A percentile compares a stretch with the other conserved stretches of the same genome.
phyloP scores from a whole-genome alignment of 2,113 vertebrate species.

The Lanius collurio region DNA sequence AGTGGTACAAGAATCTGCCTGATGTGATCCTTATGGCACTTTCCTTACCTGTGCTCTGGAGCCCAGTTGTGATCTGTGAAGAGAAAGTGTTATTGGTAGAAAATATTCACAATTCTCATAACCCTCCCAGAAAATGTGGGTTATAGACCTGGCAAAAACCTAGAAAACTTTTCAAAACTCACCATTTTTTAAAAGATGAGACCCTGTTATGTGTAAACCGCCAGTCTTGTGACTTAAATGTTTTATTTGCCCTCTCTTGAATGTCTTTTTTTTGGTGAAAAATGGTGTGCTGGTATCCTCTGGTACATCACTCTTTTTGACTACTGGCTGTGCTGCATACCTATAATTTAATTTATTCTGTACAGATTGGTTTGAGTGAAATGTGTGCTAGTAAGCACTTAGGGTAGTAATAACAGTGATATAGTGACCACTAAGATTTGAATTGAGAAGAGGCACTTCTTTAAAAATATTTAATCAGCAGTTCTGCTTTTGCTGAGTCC shows the following conservation, averaged over 20 bases:
- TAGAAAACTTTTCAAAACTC: neutral
- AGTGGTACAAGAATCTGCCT: neutral
- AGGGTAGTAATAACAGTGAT: neutral
- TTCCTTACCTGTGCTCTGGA: neutral
- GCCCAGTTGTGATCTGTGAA: neutral
- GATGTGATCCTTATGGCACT: accelerated
- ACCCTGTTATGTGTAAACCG: neutral
- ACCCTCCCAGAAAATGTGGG: neutral
- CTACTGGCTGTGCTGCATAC: neutral
- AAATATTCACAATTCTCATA: neutral
- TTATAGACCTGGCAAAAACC: neutral
- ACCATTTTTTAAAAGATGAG: neutral
- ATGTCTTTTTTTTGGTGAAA: neutral
- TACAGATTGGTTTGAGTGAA: neutral
- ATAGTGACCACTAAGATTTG: neutral
- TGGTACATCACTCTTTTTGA: neutral
- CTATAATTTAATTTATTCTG: neutral
- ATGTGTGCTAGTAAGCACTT: neutral
- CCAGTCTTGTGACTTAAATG: neutral
- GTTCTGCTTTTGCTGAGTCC: slow-evolving; percentile 17
- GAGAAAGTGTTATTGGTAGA: neutral
- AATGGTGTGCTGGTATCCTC: neutral
- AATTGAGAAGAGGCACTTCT: neutral
- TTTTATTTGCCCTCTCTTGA: neutral
- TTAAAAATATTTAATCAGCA: slow-evolving; percentile 41